Base-by-base conservation (phyloP, 2,113 vertebrate genomes). In the Gadus chalcogrammus region DNA sequence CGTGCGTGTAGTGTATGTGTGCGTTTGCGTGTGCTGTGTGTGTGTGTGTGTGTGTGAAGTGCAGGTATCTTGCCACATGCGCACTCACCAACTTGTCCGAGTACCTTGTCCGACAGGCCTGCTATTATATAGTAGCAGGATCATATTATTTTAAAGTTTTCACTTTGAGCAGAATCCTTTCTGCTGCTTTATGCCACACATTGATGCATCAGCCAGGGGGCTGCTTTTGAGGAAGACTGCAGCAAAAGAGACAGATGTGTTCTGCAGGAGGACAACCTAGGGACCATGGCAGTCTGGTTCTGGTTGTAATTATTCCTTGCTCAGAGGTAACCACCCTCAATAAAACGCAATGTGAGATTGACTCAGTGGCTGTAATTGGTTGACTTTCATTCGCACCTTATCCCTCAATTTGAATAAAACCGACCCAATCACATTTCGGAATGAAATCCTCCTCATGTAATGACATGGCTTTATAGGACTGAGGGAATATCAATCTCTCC, bases 321-420 rank as follows among this genome's bases (percentile, higher is more conserved):
- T 4, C 20, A 11, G 28, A 63, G 18, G 27, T 69, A 65, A 78
- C 70, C 70, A 65, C 68, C 35, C 55, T 69, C 60, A 75, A 48
- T 42, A n/a, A 65, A 60, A 55, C 59, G 52, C 4, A 55, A 35
- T 68, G 65, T 38, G 35, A 52, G 66, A 53, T 71, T 35, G 12
- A 67, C 65, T 18, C 31, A 5, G 5, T 61, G 68, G 78, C 70
- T 55, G 70, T 78, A 74, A 79, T 71, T 74, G 75, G 71, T 71
- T 73, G 65, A 62, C 67, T 82, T 64, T 73, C 67, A 65, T 27
- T 74, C 20, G 35, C 11, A 0, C 68, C 65, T 67, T 53, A 31
- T 58, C 28, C 67, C 66, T 64, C 38, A 58, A 76, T 74, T 74
- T 76, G 24, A 82, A 81, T 70, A 68, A 27, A 62, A 84, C 72